Base-by-base conservation (phyloP, 2,888 invertebrate genomes). In the Aplocera efformata region DNA sequence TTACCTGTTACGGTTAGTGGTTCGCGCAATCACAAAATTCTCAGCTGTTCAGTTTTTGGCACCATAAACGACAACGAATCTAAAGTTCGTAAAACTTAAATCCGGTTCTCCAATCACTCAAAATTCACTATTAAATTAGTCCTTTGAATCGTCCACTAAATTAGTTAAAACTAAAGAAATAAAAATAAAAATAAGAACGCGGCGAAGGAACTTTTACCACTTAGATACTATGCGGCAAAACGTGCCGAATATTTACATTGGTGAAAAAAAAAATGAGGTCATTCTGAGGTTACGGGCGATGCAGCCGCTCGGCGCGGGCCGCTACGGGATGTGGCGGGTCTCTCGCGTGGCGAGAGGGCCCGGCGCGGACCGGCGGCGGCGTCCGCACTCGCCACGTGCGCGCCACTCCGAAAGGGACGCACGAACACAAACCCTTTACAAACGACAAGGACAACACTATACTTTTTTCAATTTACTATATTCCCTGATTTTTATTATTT, bases 401-500 rank as follows among this genome's bases (percentile, higher is more conserved):
- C 83, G 76, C 70, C 69, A 75, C 66, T 67, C 50, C 64, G 79
- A 82, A 34, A 67, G 69, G 48, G 83, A 85, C 56, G 56, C 63
- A 56, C 39, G 50, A 58, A 71, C 49, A 43, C 42, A 21, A 24
- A 25, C 17, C 20, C 30, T 53, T 2, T 33, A 21, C 26, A 62
- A 24, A 13, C 41, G 72, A 82, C 39, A 65, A 60, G 53, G 80
- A 82, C 67, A 38, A 24, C 31, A 48, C 66, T 72, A 77, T 63
- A 63, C 84, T 82, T 86, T 88, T 88, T 88, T 88, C 77, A 84
- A 85, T 85, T 86, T 84, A 86, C 84, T 86, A 86, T 85, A 84
- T 85, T 82, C 75, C 71, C 72, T 68, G 76, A 82, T 86, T 86
- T 86, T 86, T 86, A 84, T 88, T 86, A 88, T 86, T 88, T 85